These are phyloP conservation scores for Pinna nobilis DNA, from an alignment of 1,140 invertebrate genomes.

Conservation along the genomic window DNA sequence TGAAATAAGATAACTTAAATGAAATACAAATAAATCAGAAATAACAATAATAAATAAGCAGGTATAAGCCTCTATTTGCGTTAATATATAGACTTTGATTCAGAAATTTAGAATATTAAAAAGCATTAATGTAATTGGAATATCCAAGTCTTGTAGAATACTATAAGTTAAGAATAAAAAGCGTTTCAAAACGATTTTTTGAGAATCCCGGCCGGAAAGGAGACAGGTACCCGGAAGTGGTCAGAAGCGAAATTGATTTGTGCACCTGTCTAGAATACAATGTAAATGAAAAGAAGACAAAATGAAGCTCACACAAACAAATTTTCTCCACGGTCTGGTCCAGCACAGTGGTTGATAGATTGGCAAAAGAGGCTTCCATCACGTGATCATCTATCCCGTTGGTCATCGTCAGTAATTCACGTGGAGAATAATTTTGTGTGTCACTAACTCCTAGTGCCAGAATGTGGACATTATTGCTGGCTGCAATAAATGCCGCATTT, in stretches of 20 bases:
- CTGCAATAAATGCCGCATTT: background rate
- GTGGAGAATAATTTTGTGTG: background rate
- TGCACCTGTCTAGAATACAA: no score
- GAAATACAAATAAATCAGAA: background rate
- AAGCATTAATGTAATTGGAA: background rate
- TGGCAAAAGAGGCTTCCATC: background rate
- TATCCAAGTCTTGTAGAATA: background rate
- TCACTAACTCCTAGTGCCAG: background rate
- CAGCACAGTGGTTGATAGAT: background rate
- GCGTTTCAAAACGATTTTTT: background rate
- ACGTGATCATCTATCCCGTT: constrained; percentile 4
- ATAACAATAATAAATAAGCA: no score
- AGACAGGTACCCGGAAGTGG: no score
- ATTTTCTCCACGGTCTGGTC: background rate
- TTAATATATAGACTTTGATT: no score
- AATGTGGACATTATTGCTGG: constrained; percentile 8
- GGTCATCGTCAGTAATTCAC: constrained; percentile 7
- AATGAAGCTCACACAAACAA: constrained; percentile 9
- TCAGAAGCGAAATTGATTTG: no score
- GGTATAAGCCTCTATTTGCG: no score
- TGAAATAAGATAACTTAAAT: background rate
- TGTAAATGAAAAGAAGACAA: no score
- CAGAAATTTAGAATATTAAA: no score
- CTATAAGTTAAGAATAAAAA: background rate
- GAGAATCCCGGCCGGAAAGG: no score